Conservation (phyloP, 2,888 invertebrate species). For the Rhogogaster chlorosoma region DNA sequence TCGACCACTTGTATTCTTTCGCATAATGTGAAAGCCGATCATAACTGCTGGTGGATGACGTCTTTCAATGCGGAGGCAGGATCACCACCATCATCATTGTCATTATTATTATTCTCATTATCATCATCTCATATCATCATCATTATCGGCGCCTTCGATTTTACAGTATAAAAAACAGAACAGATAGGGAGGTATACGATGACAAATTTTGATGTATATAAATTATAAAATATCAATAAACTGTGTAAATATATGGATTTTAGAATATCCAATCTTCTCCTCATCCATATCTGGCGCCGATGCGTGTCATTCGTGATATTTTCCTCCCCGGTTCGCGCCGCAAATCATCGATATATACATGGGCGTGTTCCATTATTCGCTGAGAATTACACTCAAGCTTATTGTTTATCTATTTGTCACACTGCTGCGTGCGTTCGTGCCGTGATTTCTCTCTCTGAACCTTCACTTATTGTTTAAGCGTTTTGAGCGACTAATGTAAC, state of each 20-base stretch:
- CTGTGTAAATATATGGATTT: conserved; percentile 14
- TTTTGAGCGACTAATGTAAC: no score
- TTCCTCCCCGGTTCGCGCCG: not conserved
- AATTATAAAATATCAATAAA: conserved; percentile 35
- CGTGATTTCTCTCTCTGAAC: no score
- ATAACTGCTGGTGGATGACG: not conserved
- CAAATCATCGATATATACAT: no score
- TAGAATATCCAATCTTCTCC: not conserved
- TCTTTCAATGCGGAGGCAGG: not conserved
- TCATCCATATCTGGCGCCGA: not conserved
- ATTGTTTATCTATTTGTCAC: no score
- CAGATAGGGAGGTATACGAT: not conserved
- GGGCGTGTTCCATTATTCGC: no score
- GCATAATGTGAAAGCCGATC: not conserved
- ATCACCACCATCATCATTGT: not conserved
- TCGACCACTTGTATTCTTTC: not conserved
- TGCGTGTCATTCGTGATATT: not conserved
- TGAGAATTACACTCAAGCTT: no score
- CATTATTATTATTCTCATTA: not conserved
- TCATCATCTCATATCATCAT: not conserved
- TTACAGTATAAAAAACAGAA: not conserved
- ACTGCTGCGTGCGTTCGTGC: no score
- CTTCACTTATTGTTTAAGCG: no score
- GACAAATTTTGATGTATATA: conserved; percentile 22
- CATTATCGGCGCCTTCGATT: not conserved